Conservation (phyloP, 2,888 invertebrate genomes). For the Pterostichus niger region DNA sequence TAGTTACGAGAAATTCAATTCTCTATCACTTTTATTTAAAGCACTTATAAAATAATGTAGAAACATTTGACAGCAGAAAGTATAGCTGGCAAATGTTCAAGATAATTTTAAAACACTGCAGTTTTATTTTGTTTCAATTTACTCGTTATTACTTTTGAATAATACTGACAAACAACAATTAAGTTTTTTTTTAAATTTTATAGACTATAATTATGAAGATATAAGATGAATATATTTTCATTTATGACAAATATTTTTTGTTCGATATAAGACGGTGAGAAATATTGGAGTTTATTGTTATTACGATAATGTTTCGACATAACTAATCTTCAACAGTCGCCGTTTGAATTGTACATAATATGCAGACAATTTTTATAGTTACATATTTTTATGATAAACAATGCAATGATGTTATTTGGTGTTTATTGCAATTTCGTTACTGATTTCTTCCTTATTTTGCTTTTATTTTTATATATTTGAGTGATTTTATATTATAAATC, state of each 20-base stretch:
- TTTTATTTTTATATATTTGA: constrained; percentile 28
- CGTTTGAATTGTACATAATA: constrained; percentile 30
- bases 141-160: too few relatives aligned
- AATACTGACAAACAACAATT: too few relatives aligned
- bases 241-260: neutral
- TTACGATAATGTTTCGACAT: neutral
- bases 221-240: too few relatives aligned
- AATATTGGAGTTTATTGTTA: neutral
- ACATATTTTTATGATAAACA: constrained; percentile 40
- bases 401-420: constrained; percentile 26
- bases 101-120: too few relatives aligned
- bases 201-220: too few relatives aligned
- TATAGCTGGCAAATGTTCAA: too few relatives aligned
- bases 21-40: too few relatives aligned
- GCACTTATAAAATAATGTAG: too few relatives aligned
- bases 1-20: too few relatives aligned
- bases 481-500: neutral
- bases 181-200: too few relatives aligned
- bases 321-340: constrained; percentile 1
- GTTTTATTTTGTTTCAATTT: too few relatives aligned
- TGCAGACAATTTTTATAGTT: constrained; percentile 38
- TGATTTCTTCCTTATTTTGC: neutral
- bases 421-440: constrained; percentile 2
- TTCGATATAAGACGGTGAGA: neutral
- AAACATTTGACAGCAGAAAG: too few relatives aligned